Evolutionary conservation across 2,797 vertebrate genomes (phyloP).

Genomic region (Bradypodion ventrale): DNA sequence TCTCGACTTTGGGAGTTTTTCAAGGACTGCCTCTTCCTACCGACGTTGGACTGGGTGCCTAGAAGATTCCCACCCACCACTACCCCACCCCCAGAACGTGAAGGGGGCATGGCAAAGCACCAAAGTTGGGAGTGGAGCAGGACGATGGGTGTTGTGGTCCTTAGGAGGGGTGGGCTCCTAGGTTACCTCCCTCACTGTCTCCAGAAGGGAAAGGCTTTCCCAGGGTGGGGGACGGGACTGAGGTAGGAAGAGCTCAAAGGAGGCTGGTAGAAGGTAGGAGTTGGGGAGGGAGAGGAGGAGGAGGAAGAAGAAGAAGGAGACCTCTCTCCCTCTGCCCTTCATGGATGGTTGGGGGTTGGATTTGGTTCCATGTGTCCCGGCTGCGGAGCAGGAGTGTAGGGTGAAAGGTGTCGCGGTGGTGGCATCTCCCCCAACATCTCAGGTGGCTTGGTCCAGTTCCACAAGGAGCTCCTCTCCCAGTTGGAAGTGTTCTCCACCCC

Average conservation of each 20-base stretch:
- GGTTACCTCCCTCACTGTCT: background rate
- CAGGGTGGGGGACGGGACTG: constrained; percentile 26
- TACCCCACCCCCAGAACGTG: background rate
- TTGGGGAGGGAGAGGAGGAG: constrained; percentile 18
- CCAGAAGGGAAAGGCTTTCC: background rate
- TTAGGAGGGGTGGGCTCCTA: background rate
- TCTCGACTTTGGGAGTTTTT: background rate
- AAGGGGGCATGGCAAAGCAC: background rate
- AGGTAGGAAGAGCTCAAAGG: constrained; percentile 50
- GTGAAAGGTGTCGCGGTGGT: background rate
- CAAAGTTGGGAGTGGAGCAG: background rate
- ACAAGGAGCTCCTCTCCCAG: constrained; percentile 30
- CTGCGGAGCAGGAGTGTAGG: constrained; percentile 29
- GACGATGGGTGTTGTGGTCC: background rate
- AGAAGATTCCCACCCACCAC: background rate
- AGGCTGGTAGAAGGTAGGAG: background rate
- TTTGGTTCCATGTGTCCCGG: constrained; percentile 58
- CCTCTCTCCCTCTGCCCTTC: constrained; percentile 18
- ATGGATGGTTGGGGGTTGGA: constrained; percentile 36
- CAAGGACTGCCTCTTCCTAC: background rate
- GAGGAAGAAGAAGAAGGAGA: constrained; percentile 24
- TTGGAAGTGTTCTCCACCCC: constrained; percentile 44
- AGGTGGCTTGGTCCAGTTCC: constrained; percentile 43
- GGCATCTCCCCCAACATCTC: constrained; percentile 24
- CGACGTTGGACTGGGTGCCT: too few relatives aligned